These are phyloP conservation scores for Eurystomus glaucurus DNA, from an alignment of 2,797 vertebrate species.

Conservation along the genomic window DNA sequence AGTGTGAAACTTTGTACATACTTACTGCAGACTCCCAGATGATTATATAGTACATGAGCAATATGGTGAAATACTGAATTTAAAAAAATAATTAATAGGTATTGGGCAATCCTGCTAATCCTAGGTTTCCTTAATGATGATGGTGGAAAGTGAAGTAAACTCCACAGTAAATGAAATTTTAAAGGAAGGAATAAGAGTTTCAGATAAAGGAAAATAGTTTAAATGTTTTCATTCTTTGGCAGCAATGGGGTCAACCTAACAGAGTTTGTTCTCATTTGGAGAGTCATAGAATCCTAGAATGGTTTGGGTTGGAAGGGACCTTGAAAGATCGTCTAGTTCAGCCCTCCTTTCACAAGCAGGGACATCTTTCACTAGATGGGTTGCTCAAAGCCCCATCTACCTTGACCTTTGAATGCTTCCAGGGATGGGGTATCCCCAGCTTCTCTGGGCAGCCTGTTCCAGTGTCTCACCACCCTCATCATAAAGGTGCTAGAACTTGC, in stretches of 20 bases:
- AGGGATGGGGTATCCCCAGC: neutral
- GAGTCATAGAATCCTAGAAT: neutral
- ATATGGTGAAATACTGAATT: conserved; percentile 12
- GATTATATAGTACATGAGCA: neutral
- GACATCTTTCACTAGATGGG: neutral
- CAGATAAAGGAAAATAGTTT: neutral
- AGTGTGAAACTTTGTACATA: neutral
- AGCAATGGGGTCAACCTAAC: neutral
- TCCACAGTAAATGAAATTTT: neutral
- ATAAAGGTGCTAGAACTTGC: neutral
- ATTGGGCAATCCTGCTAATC: neutral
- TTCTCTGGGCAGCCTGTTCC: neutral
- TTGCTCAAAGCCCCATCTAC: neutral
- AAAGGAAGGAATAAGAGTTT: neutral
- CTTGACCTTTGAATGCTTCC: neutral
- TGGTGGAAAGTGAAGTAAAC: neutral
- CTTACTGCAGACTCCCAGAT: neutral
- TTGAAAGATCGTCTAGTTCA: neutral
- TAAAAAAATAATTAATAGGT: neutral
- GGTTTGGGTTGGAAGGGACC: neutral
- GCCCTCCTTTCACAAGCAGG: too few relatives aligned
- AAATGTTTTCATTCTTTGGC: neutral
- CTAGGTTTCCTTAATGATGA: neutral
- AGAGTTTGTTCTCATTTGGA: neutral
- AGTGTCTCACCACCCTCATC: neutral